A percentile compares a stretch with the other conserved stretches of the same genome.
These are phyloP conservation scores for Lepeophtheirus nordmannii DNA, from an alignment of 2,888 invertebrate genomes.

Conservation along the genomic window DNA sequence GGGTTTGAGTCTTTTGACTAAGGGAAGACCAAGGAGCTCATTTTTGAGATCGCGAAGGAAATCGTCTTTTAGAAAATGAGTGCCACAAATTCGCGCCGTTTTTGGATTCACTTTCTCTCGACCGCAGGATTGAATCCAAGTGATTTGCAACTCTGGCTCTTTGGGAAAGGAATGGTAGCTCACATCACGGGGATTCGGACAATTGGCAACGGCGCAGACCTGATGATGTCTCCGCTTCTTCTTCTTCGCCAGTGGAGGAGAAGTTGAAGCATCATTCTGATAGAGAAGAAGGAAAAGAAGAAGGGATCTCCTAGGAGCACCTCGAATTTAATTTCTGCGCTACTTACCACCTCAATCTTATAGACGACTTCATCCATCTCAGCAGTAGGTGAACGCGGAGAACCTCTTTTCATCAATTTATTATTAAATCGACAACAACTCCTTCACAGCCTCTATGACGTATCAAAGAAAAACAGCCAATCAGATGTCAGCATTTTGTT, in stretches of 20 bases:
- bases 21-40: neutral
- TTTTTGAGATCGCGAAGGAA: constrained; percentile 1
- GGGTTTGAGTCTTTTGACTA: neutral
- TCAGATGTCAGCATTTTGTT: neutral
- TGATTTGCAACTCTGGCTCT: neutral
- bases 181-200: neutral
- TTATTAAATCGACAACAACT: neutral
- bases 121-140: neutral
- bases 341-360: neutral
- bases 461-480: neutral
- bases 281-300: no score
- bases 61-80: neutral
- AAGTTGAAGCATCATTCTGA: no score
- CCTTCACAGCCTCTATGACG: neutral
- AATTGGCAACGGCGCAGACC: neutral
- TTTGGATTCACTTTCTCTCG: neutral
- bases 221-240: neutral
- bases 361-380: constrained; percentile 5
- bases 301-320: no score
- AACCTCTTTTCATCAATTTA: neutral
- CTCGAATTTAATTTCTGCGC: neutral
- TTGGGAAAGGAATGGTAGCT: neutral
- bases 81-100: neutral
- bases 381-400: neutral
- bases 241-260: neutral